These are phyloP conservation scores for Parazoanthus swiftii DNA, from an alignment of 92 coral and sea anemone genomes.

Conservation along the genomic window DNA sequence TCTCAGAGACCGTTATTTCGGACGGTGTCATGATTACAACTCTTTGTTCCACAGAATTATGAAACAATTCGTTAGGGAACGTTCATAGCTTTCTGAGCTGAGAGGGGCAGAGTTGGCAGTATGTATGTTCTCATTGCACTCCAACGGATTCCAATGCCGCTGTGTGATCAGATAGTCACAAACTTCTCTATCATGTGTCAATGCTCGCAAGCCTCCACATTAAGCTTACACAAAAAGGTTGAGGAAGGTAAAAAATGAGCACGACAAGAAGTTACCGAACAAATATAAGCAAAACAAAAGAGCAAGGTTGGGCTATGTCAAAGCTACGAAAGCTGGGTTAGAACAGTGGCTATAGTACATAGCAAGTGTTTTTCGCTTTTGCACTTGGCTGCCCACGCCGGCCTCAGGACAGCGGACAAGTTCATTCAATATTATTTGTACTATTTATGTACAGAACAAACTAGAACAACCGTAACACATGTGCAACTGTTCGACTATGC, in stretches of 20 bases:
- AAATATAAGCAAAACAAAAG: background rate
- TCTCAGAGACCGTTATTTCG: constrained; percentile 17
- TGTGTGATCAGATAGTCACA: background rate
- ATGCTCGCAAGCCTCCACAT: too few species aligned
- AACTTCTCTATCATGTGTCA: background rate
- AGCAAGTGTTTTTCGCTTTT: background rate
- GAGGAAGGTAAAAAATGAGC: background rate
- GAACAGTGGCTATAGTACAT: background rate
- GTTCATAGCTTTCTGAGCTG: background rate
- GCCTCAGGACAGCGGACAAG: background rate
- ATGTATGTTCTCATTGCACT: background rate
- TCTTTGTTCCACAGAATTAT: constrained; percentile 35
- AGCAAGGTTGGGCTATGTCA: background rate
- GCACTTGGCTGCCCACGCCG: constrained; percentile 10
- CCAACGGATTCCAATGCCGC: background rate
- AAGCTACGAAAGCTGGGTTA: background rate
- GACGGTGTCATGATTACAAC: constrained; percentile 35
- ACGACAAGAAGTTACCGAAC: background rate
- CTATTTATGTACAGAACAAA: constrained; percentile 18
- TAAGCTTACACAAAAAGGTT: background rate
- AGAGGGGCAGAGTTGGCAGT: background rate
- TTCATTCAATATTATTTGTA: background rate
- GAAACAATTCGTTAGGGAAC: background rate
- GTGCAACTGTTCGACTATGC: background rate
- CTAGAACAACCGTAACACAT: background rate